Base-by-base conservation (phyloP, 2,113 vertebrate species). In the Trogon melanurus region DNA sequence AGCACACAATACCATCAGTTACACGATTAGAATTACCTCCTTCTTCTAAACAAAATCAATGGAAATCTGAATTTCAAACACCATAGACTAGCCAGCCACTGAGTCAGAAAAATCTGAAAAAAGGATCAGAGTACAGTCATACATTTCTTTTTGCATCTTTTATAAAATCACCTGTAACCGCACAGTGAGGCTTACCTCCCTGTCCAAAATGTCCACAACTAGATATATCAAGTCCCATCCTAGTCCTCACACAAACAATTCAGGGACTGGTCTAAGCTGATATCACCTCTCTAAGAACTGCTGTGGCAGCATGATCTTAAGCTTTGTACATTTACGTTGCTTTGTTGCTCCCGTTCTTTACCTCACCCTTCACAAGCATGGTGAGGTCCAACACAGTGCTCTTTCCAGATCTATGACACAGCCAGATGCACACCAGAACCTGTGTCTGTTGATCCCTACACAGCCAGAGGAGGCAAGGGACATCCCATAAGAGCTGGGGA, bases 251-350 rank as follows among this genome's bases (percentile, higher is more conserved):
- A 18, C 0, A 3, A 65, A 32, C 5, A n/a, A 19, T 73, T 81
- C 45, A 10, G 12, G 12, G 18, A 76, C 27, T 11, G 18, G 5
- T 14, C 25, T 47, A 53, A 57, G 13, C 5, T 45, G 22, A 3
- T 57, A 34, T 3, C 44, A 88, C 12, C 2, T 20, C 32, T 48
- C 13, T 27, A 44, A 62, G 30, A 76, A 81, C 5, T 67, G 25
- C 34, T 76, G 16, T 6, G 53, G 30, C 5, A 71, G 30, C 69
- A 66, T 5, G 48, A 47, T 13, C 27, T 71, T 25, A 23, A 22
- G 9, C 7, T 84, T 41, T 3, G 2, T 41, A 7, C 2, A 22
- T 54, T 56, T 29, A 30, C 0, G 0, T 29, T 72, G 32, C 34
- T 74, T 27, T 32, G 21, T 60, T 27, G 30, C 15, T 72, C 25